Evolutionary conservation across 2,113 vertebrate genomes (phyloP).

Genomic region (Leuciscus idus): DNA sequence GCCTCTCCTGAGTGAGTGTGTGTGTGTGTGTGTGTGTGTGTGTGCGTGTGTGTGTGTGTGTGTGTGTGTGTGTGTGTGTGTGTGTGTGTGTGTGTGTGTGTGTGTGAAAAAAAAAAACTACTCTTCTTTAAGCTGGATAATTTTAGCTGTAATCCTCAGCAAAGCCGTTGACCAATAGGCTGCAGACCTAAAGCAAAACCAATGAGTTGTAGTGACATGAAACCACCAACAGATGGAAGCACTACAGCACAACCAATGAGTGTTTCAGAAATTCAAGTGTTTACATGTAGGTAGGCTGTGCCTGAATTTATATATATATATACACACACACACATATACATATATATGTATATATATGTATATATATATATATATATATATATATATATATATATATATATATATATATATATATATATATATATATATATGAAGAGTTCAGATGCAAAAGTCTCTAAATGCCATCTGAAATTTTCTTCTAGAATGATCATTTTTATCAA

Average conservation of each 20-base stretch:
- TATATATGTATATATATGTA: no score
- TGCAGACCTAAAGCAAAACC: conserved; percentile 41
- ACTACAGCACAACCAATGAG: conserved; percentile 21
- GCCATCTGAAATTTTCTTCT: no score
- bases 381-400: no score
- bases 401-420: no score
- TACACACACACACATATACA: no score
- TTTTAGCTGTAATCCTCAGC: conserved; percentile 73
- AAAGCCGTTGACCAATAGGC: conserved; percentile 58
- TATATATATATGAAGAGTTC: no score
- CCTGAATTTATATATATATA: not conserved
- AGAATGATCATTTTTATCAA: no score
- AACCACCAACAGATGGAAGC: conserved; percentile 70
- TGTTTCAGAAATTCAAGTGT: not conserved
- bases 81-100: not conserved
- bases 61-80: not conserved
- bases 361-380: not conserved
- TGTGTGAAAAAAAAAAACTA: conserved; percentile 13
- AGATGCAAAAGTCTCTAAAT: no score
- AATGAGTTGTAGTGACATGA: not conserved
- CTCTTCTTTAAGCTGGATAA: conserved; percentile 65
- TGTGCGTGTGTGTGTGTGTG: not conserved
- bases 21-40: not conserved
- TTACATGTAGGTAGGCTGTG: not conserved
- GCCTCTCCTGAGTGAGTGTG: not conserved